These are phyloP conservation scores for Sicus ferrugineus DNA, from an alignment of 2,888 invertebrate species.

Conservation along the genomic window DNA sequence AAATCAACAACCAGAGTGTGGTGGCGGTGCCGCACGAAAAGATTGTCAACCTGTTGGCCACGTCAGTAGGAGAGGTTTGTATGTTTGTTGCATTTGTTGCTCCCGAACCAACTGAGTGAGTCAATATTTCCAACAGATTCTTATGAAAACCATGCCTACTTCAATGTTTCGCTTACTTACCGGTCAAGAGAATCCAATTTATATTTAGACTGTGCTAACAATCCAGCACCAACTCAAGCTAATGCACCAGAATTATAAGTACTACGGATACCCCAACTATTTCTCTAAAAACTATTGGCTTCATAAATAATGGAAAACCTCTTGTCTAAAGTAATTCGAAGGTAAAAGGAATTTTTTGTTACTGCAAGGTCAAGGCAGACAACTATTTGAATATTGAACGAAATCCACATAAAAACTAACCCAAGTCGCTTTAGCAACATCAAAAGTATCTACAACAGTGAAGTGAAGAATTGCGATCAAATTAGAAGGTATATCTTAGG, in stretches of 20 bases:
- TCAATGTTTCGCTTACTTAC: conserved; percentile 99
- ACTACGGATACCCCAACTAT: neutral
- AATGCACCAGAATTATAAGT: conserved; percentile 8
- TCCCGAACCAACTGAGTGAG: neutral
- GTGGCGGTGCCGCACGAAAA: conserved; percentile 99
- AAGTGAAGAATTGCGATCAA: too few species aligned
- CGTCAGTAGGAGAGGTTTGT: conserved; percentile 96
- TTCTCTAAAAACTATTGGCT: conserved; percentile 27
- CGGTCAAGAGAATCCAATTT: conserved; percentile 98
- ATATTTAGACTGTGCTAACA: conserved; percentile 74
- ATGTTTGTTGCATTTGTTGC: conserved; percentile 9
- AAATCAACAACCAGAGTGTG: conserved; percentile 99
- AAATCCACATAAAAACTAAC: neutral
- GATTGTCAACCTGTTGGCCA: conserved; percentile 98
- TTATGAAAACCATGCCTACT: conserved; percentile 99
- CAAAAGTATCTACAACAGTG: neutral
- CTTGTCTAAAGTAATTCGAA: conserved; percentile 3
- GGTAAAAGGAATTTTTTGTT: conserved; percentile 1
- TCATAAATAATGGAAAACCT: conserved; percentile 24
- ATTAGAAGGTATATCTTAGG: too few species aligned
- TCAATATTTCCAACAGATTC: conserved; percentile 75
- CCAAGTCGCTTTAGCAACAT: neutral
- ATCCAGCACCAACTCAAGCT: conserved; percentile 6
- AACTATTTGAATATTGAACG: conserved; percentile 1
- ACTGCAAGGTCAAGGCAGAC: neutral